phyloP scores from a whole-genome alignment of 2,113 vertebrate genomes.

The Oplegnathus fasciatus region DNA sequence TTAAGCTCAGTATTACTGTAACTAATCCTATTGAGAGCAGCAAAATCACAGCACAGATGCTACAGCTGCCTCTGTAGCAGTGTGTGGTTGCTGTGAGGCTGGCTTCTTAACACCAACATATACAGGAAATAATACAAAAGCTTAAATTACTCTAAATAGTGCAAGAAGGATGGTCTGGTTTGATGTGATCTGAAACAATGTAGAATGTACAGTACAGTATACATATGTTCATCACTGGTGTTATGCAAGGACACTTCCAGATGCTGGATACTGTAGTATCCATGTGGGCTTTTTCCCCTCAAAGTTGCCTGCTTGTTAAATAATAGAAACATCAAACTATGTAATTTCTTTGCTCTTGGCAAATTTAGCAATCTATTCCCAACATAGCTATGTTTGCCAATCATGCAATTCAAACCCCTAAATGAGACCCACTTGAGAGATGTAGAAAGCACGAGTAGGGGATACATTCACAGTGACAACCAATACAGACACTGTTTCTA shows the following conservation, averaged over 20 bases:
- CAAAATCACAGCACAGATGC: not conserved
- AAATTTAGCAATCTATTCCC: not conserved
- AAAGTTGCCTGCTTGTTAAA: too few species aligned
- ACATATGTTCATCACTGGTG: not conserved
- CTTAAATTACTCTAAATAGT: not conserved
- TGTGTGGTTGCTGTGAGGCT: not conserved
- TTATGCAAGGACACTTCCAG: not conserved
- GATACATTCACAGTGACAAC: not conserved
- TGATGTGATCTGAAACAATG: not conserved
- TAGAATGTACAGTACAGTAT: not conserved
- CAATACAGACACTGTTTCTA: not conserved
- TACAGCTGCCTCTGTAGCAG: not conserved
- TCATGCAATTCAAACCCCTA: not conserved
- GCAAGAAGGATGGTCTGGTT: not conserved
- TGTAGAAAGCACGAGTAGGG: not conserved
- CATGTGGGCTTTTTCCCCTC: too few species aligned
- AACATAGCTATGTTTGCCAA: not conserved
- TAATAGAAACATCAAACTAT: not conserved
- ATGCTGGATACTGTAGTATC: not conserved
- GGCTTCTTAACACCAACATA: not conserved
- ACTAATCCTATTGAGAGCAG: not conserved
- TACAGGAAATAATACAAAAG: not conserved
- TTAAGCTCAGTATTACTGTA: conserved; percentile 11
- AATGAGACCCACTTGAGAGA: not conserved
- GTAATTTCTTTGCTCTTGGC: not conserved